Base-by-base conservation (phyloP, 2,113 vertebrate species). In the Gavialis gangeticus region DNA sequence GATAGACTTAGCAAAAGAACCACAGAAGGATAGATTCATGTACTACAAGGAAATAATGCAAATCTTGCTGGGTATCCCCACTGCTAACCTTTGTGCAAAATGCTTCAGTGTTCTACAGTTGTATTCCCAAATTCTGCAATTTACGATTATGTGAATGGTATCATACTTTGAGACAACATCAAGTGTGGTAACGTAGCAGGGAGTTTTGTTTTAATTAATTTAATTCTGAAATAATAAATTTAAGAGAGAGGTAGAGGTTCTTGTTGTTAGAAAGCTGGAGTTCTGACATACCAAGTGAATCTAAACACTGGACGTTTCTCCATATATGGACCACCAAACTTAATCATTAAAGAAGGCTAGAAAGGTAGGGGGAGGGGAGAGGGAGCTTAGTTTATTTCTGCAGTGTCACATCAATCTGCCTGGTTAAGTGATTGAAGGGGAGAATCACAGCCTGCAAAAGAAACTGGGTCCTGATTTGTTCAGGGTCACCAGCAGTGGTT, bases 401-500 rank as follows among this genome's bases (percentile, higher is more conserved):
- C 30, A 6, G 88, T 91, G 95, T 97, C 97, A 96, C 95, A 97
- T 97, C 97, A 97, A 94, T 97, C 97, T 96, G 91, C 73, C 93
- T 58, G 0, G 87, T 91, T 96, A 97, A 94, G 96, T 98, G 97
- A 98, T 97, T 98, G 98, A 98, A 98, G 97, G 96, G 86, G 90
- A 97, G 88, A 94, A 94, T 96, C 5, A 12, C 87, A 79, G 94
- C 69, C 94, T 94, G 97, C 96, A 96, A 96, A 96, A 97, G 95
- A 95, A 98, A 57, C 96, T 82, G 81, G 92, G 91, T 96, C 97
- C 97, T 96, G 97, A 98, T 98, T 98, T 97, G 98, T 98, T 98
- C 97, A 94, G 98, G 98, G 98, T 98, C 98, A 98, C n/a, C 95
- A 97, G 95, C 93, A 78, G 88, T 89, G 96, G 95, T 97, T 97